Conservation (phyloP, 2,113 vertebrate genomes). For the Phylloscopus trochiloides region DNA sequence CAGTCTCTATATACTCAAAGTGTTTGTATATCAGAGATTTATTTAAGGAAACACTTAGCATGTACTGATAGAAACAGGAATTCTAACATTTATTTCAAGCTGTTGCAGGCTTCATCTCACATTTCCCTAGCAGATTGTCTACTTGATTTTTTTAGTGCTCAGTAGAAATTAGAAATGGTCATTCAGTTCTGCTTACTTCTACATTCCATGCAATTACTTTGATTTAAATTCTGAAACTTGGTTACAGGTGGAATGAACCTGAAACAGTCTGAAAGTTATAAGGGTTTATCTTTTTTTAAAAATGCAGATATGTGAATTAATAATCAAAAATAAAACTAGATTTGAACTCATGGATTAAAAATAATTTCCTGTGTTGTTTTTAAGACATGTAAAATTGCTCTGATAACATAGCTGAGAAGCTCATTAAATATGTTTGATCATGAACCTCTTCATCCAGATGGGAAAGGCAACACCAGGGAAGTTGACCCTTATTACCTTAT, state of each 20-base stretch:
- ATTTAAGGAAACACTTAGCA: neutral
- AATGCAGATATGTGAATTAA: neutral
- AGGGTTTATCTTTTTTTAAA: neutral
- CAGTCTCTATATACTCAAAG: neutral
- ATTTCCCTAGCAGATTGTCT: neutral
- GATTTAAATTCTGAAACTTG: neutral
- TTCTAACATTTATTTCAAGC: neutral
- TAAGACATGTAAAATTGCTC: slow-evolving; percentile 3
- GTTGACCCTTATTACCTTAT: neutral
- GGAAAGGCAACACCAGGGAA: neutral
- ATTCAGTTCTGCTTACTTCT: neutral
- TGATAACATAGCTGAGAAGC: neutral
- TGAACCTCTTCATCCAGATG: neutral
- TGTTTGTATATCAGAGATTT: neutral
- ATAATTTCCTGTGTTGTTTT: slow-evolving; percentile 36
- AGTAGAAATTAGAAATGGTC: neutral
- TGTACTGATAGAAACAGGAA: neutral
- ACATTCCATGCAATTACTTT: neutral
- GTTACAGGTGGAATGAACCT: neutral
- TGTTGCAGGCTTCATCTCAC: neutral
- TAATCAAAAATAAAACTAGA: slow-evolving; percentile 28
- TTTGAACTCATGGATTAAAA: slow-evolving; percentile 38
- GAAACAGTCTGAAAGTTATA: neutral
- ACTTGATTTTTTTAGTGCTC: neutral
- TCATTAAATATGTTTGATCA: neutral